Conservation (phyloP, 2,113 vertebrate species). For the Centropristis striata region DNA sequence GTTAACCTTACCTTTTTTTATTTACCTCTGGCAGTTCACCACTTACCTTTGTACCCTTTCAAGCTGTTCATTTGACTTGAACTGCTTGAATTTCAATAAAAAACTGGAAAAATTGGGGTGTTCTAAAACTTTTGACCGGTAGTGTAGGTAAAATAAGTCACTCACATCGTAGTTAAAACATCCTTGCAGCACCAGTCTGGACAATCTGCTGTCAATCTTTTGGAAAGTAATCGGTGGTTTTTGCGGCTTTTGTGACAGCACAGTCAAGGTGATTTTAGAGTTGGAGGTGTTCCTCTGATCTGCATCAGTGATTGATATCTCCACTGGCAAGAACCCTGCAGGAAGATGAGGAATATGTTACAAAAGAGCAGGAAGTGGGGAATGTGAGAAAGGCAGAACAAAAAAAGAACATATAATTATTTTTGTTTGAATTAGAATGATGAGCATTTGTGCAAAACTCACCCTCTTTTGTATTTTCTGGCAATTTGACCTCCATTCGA, state of each 20-base stretch:
- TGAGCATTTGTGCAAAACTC: not conserved
- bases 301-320: slow-evolving; percentile 15
- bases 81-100: no score
- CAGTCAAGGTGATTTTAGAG: slow-evolving; percentile 78
- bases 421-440: not conserved
- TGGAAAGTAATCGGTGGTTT: slow-evolving; percentile 65
- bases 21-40: no score
- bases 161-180: slow-evolving; percentile 88
- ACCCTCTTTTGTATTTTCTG: slow-evolving; percentile 73
- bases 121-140: no score
- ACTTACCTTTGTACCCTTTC: no score
- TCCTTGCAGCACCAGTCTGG: slow-evolving; percentile 71
- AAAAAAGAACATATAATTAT: not conserved
- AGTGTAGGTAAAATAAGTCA: no score
- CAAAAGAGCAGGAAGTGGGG: not conserved
- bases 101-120: no score
- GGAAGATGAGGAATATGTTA: not conserved
- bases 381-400: not conserved
- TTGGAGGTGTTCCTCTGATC: slow-evolving; percentile 79
- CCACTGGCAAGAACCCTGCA: slow-evolving; percentile 55
- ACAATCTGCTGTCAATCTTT: not conserved
- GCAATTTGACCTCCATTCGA: slow-evolving; percentile 33
- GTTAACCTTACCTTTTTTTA: no score
- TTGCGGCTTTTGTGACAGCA: slow-evolving; percentile 75
- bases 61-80: no score